Percentiles rank a stretch among this genome's conserved stretches.
Evolutionary conservation across 2,113 vertebrate genomes (phyloP).

Genomic region (Petaurus breviceps): DNA sequence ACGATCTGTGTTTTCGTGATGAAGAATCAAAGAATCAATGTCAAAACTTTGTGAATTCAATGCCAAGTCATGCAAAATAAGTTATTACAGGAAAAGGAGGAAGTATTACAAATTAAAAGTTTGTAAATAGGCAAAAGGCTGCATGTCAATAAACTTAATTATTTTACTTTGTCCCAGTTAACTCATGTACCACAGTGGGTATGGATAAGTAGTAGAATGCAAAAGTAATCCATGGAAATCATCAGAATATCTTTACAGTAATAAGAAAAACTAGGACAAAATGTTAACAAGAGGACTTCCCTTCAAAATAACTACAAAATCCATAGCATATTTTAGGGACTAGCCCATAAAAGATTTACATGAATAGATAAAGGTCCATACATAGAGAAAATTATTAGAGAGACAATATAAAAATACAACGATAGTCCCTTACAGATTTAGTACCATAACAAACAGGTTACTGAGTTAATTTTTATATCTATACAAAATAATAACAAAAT

Average conservation of each 20-base stretch:
- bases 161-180: not conserved
- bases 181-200: not conserved
- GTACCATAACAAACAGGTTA: not conserved
- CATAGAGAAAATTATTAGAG: not conserved
- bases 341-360: not conserved
- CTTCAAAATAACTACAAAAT: not conserved
- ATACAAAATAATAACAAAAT: not conserved
- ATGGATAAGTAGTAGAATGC: not conserved
- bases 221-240: not conserved
- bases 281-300: not conserved
- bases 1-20: not conserved
- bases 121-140: not conserved
- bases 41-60: not conserved
- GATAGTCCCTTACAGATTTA: not conserved
- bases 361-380: not conserved
- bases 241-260: not conserved
- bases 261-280: not conserved
- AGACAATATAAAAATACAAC: not conserved
- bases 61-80: not conserved
- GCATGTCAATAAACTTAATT: not conserved
- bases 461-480: not conserved
- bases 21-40: not conserved
- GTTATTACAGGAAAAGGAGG: not conserved
- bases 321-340: not conserved
- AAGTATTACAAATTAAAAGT: not conserved